These are phyloP conservation scores for Girardinus metallicus DNA, from an alignment of 2,797 vertebrate genomes.

Conservation along the genomic window DNA sequence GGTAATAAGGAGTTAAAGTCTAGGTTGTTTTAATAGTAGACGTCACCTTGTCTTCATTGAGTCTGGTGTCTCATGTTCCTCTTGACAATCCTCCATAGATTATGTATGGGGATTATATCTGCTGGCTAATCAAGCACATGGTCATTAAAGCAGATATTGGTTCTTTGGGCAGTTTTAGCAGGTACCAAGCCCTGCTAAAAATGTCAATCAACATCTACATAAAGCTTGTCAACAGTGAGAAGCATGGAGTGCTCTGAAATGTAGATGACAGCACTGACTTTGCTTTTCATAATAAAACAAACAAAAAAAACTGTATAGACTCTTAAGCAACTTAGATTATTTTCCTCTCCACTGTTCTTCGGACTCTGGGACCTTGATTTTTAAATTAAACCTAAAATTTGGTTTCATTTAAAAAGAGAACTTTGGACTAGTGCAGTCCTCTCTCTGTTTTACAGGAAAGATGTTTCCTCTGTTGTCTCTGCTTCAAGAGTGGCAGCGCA, in stretches of 20 bases:
- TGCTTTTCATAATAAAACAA: not conserved
- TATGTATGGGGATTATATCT: not conserved
- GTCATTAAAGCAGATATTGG: not conserved
- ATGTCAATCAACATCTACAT: not conserved
- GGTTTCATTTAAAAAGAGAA: not conserved
- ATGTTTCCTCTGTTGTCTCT: not conserved
- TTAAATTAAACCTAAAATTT: too few relatives aligned
- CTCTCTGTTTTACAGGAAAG: too few relatives aligned
- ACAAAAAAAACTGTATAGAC: not conserved
- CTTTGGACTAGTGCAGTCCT: not conserved
- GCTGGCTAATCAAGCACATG: not conserved
- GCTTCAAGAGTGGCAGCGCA: not conserved
- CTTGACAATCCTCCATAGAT: not conserved
- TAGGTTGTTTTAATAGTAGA: not conserved
- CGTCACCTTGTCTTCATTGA: not conserved
- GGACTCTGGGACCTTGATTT: not conserved
- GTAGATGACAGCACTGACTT: not conserved
- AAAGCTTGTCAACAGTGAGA: not conserved
- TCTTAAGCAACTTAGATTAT: not conserved
- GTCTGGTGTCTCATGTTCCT: not conserved
- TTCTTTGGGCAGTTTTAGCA: not conserved
- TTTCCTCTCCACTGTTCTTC: not conserved
- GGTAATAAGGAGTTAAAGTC: not conserved
- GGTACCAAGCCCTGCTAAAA: not conserved
- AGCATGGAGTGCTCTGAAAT: not conserved